Conservation (phyloP, 2,888 invertebrate species). For the Tridacna gigas region DNA sequence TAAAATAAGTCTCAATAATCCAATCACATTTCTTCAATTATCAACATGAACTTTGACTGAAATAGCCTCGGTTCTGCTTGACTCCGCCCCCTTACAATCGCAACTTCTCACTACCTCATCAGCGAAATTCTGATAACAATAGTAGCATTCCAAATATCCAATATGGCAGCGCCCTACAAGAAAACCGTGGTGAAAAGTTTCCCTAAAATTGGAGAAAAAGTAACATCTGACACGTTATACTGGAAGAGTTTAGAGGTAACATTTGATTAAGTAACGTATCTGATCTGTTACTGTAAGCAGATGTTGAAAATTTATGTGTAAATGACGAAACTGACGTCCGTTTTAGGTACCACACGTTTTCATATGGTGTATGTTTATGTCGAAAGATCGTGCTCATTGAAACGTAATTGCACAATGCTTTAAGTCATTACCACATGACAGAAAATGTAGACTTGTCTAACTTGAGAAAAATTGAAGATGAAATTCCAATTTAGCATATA, state of each 20-base stretch:
- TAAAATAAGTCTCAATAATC: conserved; percentile 70
- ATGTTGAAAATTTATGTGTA: not conserved
- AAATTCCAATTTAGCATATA: too few species aligned
- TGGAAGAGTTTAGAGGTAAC: conserved; percentile 94
- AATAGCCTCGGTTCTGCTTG: conserved; percentile 42
- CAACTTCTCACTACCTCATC: not conserved
- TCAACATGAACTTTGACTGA: conserved; percentile 64
- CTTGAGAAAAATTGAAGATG: too few species aligned
- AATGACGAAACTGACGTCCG: not conserved
- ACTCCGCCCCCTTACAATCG: conserved; percentile 30
- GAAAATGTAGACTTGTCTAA: too few species aligned
- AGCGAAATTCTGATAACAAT: not conserved
- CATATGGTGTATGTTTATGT: not conserved
- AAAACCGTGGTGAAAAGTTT: conserved; percentile 88
- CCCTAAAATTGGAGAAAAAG: conserved; percentile 88
- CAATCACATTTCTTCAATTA: conserved; percentile 74
- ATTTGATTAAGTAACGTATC: not conserved
- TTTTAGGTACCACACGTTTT: conserved; percentile 14
- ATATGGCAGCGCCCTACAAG: conserved; percentile 88
- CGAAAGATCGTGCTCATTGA: too few species aligned
- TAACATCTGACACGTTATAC: conserved; percentile 92
- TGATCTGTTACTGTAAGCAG: not conserved
- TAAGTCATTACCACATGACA: too few species aligned
- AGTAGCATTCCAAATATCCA: conserved; percentile 52
- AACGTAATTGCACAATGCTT: too few species aligned